Conservation (phyloP, 2,113 vertebrate species). For the Amia ocellicauda region DNA sequence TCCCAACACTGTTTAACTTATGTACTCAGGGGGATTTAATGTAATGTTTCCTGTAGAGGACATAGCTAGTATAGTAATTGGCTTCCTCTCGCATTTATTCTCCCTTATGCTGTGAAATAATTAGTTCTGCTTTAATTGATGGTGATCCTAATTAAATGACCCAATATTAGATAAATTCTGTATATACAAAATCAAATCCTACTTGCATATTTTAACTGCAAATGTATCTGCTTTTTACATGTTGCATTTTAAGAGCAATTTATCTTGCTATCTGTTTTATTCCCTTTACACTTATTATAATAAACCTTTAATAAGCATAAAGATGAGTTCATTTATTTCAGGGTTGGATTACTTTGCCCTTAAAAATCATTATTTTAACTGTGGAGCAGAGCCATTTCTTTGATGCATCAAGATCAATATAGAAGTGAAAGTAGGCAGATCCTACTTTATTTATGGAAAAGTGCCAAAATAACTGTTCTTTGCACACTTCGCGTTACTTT, state of each 20-base stretch:
- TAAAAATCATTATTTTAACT: slow-evolving; percentile 17
- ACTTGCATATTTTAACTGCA: not conserved
- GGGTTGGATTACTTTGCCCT: too few species aligned
- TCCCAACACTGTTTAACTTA: slow-evolving; percentile 1
- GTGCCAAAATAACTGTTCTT: not conserved
- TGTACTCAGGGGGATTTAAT: slow-evolving; percentile 5
- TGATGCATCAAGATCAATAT: slow-evolving; percentile 15
- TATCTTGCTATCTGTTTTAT: slow-evolving; percentile 2
- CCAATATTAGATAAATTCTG: slow-evolving; percentile 9
- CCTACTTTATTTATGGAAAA: not conserved
- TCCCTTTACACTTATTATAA: not conserved
- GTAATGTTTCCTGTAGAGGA: slow-evolving; percentile 14
- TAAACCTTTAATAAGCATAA: slow-evolving; percentile 9
- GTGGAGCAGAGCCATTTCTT: not conserved
- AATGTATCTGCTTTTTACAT: slow-evolving; percentile 6
- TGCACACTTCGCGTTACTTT: not conserved
- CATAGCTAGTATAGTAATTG: slow-evolving; percentile 25
- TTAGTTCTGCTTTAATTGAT: slow-evolving; percentile 25
- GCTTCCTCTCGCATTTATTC: slow-evolving; percentile 18
- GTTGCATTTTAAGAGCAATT: slow-evolving; percentile 7
- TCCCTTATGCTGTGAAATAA: slow-evolving; percentile 26
- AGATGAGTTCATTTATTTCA: not conserved
- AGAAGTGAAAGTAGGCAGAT: not conserved
- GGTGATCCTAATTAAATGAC: slow-evolving; percentile 25
- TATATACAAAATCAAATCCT: slow-evolving; percentile 8